Percentiles rank a stretch among this genome's conserved stretches.
Conservation (phyloP, 2,113 vertebrate genomes). For the Pristiophorus japonicus region DNA sequence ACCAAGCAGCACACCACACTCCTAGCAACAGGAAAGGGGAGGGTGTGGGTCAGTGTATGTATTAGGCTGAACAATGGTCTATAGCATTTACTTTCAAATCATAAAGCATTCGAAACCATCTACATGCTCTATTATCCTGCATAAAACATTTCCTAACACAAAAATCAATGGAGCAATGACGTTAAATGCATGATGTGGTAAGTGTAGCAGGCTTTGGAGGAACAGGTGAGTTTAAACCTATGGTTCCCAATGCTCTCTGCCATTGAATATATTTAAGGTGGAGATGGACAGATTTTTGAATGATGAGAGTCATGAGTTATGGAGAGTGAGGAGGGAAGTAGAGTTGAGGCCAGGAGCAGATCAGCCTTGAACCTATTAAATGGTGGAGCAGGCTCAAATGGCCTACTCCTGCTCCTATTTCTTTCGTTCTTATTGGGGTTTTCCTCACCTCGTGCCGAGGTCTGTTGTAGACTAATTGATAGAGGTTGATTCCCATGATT, state of each 20-base stretch:
- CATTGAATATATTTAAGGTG: no score
- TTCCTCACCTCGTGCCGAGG: neutral
- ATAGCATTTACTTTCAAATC: neutral
- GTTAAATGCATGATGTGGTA: neutral
- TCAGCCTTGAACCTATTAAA: no score
- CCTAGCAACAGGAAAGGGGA: neutral
- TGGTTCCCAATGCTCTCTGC: neutral
- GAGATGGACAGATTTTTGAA: no score
- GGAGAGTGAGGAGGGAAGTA: no score
- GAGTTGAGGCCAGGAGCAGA: no score
- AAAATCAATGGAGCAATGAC: no score
- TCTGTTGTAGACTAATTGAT: no score
- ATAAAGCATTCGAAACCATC: neutral
- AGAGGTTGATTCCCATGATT: neutral
- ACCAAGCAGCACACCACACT: neutral
- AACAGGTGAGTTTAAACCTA: neutral
- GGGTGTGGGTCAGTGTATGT: neutral
- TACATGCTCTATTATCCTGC: neutral
- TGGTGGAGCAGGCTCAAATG: no score
- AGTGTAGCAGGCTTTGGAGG: no score
- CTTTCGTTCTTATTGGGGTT: no score
- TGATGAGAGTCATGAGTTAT: no score
- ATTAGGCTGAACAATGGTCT: neutral
- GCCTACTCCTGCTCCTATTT: no score
- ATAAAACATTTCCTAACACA: neutral